A percentile compares a stretch with the other conserved stretches of the same genome.
These are phyloP conservation scores for Melanocharis versteri DNA, from an alignment of 2,113 vertebrate species.

Conservation along the genomic window DNA sequence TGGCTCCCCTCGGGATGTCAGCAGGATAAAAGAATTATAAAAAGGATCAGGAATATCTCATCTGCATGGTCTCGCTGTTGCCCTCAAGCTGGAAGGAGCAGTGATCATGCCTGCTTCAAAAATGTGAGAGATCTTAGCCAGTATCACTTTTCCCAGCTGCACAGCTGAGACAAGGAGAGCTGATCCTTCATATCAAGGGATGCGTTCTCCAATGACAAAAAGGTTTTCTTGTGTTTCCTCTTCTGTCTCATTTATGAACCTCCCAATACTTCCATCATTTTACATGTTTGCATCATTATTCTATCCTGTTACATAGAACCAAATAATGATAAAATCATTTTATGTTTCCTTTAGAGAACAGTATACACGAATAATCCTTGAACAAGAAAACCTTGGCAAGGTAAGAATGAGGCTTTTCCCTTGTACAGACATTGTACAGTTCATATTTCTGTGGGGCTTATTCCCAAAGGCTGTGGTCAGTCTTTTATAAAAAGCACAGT, in stretches of 20 bases:
- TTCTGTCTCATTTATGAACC: neutral
- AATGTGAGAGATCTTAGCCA: neutral
- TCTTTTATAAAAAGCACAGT: conserved; percentile 55
- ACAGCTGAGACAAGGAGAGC: neutral
- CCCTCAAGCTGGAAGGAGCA: neutral
- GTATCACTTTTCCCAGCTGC: neutral
- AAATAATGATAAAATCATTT: neutral
- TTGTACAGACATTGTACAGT: neutral
- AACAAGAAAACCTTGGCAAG: conserved; percentile 97
- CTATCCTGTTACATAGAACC: neutral
- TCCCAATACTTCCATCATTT: neutral
- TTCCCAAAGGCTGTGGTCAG: neutral
- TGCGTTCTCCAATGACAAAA: neutral
- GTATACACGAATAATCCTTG: conserved; percentile 88
- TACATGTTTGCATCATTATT: neutral
- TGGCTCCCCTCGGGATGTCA: neutral
- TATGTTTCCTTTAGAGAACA: conserved; percentile 80
- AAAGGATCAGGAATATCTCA: neutral
- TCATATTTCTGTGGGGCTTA: neutral
- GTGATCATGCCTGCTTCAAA: neutral
- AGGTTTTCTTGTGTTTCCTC: neutral
- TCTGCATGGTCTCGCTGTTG: neutral
- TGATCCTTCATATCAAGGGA: neutral
- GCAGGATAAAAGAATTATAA: neutral
- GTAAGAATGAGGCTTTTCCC: conserved; percentile 71